Base-by-base conservation (phyloP, 2,113 vertebrate species). In the Haemorhous mexicanus region DNA sequence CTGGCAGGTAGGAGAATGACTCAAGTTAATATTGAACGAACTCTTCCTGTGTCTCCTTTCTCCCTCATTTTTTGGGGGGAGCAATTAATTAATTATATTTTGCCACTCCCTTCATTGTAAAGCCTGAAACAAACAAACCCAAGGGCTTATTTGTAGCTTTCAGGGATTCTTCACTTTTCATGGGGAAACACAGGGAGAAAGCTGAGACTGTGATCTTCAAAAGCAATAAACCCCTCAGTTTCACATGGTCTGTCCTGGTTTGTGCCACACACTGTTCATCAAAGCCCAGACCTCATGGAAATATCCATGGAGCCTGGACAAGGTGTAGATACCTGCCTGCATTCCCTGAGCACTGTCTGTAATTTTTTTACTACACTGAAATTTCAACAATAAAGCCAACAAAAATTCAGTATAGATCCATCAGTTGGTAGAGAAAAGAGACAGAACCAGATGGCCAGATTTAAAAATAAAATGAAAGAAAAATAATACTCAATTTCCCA, bases 121-220 rank as follows among this genome's bases (percentile, higher is more conserved):
- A 88, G 23, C 50, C 49, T 10, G 12, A 94, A 89, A 15, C 37
- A 89, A 95, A 67, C 23, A 27, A 90, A 58, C 3, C 6, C 49
- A 63, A 56, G 15, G 24, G 30, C 24, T 84, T 20, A 2, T 81
- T 77, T 66, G 28, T 20, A 47, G 61, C 33, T 47, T 84, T 50
- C 0, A 0, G 19, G 26, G 6, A 15, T 50, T 59, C 33, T 89
- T 91, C 41, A 37, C 19, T 33, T 69, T 66, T 67, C 43, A n/a
- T 0, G 1, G 53, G 68, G 62, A 82, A 68, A 84, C 30, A 50
- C 0, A 0, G 26, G 5, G 35, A 41, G 11, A 47, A 58, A 82
- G 43, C 19, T 23, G 41, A 53, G 35, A 9, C 16, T 32, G 5
- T 13, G 23, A 64, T 53, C 37, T 79, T 62, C 63, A 68, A 64